Conservation (phyloP, 1,140 invertebrate genomes). For the Heliothis subflexa region DNA sequence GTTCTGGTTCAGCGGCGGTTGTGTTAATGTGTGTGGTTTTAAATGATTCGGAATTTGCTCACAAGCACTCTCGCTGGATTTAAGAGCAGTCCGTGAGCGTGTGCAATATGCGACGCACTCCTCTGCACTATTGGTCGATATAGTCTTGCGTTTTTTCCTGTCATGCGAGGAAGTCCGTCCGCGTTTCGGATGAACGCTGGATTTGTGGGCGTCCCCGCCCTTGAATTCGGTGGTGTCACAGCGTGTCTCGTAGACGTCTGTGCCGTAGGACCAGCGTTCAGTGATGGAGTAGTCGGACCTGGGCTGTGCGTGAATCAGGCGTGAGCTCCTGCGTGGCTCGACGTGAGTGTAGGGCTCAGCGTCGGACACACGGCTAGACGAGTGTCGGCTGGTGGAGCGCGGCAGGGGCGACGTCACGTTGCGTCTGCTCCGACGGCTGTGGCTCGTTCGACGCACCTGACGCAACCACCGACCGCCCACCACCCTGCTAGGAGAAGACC, state of each 20-base stretch:
- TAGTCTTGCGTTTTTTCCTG: slow-evolving; percentile 76
- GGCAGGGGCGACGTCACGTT: slow-evolving; percentile 74
- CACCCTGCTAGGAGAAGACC: slow-evolving; percentile 86
- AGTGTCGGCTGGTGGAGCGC: slow-evolving; percentile 70
- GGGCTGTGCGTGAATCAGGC: slow-evolving; percentile 75
- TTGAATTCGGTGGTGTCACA: slow-evolving; percentile 74
- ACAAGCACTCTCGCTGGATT: slow-evolving; percentile 79
- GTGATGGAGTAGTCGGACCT: slow-evolving; percentile 80
- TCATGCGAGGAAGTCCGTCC: slow-evolving; percentile 78
- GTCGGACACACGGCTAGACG: slow-evolving; percentile 62
- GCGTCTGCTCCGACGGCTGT: slow-evolving; percentile 80
- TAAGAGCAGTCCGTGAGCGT: slow-evolving; percentile 83
- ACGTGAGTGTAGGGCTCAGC: slow-evolving; percentile 65
- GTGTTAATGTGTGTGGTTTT: slow-evolving; percentile 62
- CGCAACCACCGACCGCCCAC: slow-evolving; percentile 84
- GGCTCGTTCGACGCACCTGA: slow-evolving; percentile 75
- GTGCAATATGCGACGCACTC: slow-evolving; percentile 82
- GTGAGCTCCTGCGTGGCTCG: slow-evolving; percentile 77
- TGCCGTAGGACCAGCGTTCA: slow-evolving; percentile 82
- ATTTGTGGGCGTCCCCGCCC: slow-evolving; percentile 69
- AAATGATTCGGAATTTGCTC: slow-evolving; percentile 69
- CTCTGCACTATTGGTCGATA: slow-evolving; percentile 63
- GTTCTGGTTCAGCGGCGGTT: slow-evolving; percentile 60
- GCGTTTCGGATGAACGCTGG: slow-evolving; percentile 66
- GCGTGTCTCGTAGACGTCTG: slow-evolving; percentile 83